Percentiles rank a stretch among this genome's conserved stretches.
phyloP scores from a whole-genome alignment of 2,888 invertebrate species.

The Ochropacha duplaris region DNA sequence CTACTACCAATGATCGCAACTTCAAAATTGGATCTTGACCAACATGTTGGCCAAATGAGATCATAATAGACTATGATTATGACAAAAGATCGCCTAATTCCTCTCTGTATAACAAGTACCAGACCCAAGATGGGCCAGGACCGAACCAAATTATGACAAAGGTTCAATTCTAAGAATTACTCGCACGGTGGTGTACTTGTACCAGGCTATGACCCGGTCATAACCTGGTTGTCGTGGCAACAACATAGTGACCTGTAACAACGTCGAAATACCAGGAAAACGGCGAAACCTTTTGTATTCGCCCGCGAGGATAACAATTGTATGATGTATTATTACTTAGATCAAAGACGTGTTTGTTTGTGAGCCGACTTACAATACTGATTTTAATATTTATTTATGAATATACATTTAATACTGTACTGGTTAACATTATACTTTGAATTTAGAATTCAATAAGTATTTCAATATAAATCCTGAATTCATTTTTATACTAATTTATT shows the following conservation, averaged over 20 bases:
- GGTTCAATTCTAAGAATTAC: not conserved
- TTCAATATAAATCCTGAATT: too few species aligned
- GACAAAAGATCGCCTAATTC: too few species aligned
- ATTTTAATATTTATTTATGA: not conserved
- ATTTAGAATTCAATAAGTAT: too few species aligned
- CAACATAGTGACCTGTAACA: slow-evolving; percentile 46
- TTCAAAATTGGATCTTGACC: too few species aligned
- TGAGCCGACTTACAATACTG: too few species aligned
- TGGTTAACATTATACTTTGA: too few species aligned
- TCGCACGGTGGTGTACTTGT: slow-evolving; percentile 2
- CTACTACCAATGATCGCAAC: too few species aligned
- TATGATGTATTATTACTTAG: not conserved
- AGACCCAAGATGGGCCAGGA: not conserved
- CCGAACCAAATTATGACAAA: not conserved
- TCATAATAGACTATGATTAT: too few species aligned
- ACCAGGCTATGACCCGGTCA: slow-evolving; percentile 31
- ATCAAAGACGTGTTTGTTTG: not conserved
- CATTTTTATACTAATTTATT: too few species aligned
- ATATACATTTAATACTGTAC: not conserved
- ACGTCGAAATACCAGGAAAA: slow-evolving; percentile 7
- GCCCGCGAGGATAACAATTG: not conserved
- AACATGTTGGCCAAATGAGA: not conserved
- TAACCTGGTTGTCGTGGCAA: slow-evolving; percentile 36
- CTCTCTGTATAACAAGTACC: too few species aligned
- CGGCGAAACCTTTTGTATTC: not conserved